phyloP scores from a whole-genome alignment of 2,797 vertebrate genomes.

The Halcyon badia region DNA sequence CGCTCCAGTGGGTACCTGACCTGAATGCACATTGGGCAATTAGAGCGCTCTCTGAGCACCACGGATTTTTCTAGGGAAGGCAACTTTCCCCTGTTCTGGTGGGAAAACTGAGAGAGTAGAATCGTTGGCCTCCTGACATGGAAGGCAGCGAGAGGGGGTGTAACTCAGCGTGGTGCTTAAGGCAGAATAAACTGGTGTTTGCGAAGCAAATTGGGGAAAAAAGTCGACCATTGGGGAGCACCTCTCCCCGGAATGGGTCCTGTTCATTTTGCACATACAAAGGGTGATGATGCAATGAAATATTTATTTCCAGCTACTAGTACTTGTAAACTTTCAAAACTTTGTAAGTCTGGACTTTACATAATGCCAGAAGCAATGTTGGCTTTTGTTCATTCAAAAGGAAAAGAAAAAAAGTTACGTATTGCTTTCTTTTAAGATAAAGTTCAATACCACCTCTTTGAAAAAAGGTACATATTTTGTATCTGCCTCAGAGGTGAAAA shows the following conservation, averaged over 20 bases:
- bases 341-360: neutral
- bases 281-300: neutral
- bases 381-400: neutral
- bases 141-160: neutral
- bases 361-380: neutral
- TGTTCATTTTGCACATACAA: fast-evolving
- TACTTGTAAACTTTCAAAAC: neutral
- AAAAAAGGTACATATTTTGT: neutral
- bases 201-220: neutral
- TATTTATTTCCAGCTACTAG: neutral
- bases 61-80: neutral
- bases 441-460: neutral
- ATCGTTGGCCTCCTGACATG: fast-evolving
- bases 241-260: neutral
- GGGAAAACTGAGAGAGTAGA: neutral
- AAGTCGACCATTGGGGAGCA: fast-evolving
- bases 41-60: neutral
- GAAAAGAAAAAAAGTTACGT: neutral
- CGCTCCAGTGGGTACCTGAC: slow-evolving; percentile 39
- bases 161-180: fast-evolving
- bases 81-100: neutral
- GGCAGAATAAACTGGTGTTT: neutral
- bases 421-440: neutral
- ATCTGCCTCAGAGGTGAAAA: neutral
- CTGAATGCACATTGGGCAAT: slow-evolving; percentile 36